phyloP scores from a whole-genome alignment of 35 echinoderm and acorn worm genomes.

The Apostichopus japonicus region DNA sequence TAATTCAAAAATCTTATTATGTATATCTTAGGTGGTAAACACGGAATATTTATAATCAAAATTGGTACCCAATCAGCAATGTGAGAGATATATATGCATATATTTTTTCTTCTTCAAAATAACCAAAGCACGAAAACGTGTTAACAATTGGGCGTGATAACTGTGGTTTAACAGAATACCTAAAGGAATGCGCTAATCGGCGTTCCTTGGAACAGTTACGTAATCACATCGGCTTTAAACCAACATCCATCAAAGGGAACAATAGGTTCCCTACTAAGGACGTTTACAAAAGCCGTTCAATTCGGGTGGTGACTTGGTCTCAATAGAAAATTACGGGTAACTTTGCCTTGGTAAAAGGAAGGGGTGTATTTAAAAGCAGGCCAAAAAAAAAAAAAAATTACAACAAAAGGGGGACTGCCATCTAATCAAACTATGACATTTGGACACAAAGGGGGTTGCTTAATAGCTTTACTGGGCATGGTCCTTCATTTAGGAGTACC shows the following conservation, averaged over 20 bases:
- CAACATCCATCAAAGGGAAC: not conserved
- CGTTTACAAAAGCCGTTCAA: conserved; percentile 13
- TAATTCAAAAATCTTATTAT: too few species aligned
- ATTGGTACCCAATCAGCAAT: too few species aligned
- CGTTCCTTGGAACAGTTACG: conserved; percentile 31
- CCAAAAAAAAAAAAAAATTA: too few species aligned
- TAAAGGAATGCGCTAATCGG: not conserved
- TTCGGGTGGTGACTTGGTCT: not conserved
- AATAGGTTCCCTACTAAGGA: not conserved
- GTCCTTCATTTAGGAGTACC: not conserved
- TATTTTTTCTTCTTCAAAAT: too few species aligned
- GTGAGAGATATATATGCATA: too few species aligned
- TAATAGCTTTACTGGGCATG: not conserved
- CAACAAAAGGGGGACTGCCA: not conserved
- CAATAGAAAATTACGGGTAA: conserved; percentile 4
- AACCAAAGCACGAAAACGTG: not conserved
- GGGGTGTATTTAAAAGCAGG: too few species aligned
- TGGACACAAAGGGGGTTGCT: conserved; percentile 9
- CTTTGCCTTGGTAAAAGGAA: conserved; percentile 10
- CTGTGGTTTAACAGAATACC: not conserved
- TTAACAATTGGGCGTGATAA: not conserved
- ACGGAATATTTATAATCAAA: too few species aligned
- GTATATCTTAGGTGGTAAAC: too few species aligned
- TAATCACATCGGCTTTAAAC: conserved; percentile 5
- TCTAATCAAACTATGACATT: conserved; percentile 40